Percentiles rank a stretch among this genome's conserved stretches.
phyloP scores from a whole-genome alignment of 2,797 vertebrate genomes.

The Aldrovandia affinis region DNA sequence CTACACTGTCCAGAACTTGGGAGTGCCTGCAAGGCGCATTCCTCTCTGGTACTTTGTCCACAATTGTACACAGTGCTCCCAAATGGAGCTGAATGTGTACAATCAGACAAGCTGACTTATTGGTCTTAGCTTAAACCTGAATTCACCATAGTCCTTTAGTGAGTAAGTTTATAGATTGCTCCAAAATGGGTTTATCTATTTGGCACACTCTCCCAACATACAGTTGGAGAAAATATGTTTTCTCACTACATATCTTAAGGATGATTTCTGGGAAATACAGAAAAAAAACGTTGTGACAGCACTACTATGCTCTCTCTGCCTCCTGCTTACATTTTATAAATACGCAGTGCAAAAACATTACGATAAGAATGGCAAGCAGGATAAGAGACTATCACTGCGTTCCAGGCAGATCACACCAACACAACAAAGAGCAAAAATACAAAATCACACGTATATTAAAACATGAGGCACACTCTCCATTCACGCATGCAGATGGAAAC shows the following conservation, averaged over 20 bases:
- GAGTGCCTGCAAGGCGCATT: slow-evolving; percentile 2
- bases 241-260: background rate
- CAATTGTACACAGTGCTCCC: background rate
- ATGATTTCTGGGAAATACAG: background rate
- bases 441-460: background rate
- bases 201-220: background rate
- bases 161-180: background rate
- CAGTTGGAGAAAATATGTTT: background rate
- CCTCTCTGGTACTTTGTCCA: background rate
- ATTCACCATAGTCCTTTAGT: background rate
- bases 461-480: background rate
- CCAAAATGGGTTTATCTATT: background rate
- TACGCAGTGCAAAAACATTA: background rate
- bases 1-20: slow-evolving; percentile 3
- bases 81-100: background rate
- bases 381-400: background rate
- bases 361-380: background rate
- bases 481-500: background rate
- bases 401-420: background rate
- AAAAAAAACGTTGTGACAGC: background rate
- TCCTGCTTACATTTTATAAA: background rate
- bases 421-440: background rate
- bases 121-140: background rate
- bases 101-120: background rate
- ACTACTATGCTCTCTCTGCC: background rate